Conservation (phyloP, 2,797 vertebrate species). For the Otus scops region DNA sequence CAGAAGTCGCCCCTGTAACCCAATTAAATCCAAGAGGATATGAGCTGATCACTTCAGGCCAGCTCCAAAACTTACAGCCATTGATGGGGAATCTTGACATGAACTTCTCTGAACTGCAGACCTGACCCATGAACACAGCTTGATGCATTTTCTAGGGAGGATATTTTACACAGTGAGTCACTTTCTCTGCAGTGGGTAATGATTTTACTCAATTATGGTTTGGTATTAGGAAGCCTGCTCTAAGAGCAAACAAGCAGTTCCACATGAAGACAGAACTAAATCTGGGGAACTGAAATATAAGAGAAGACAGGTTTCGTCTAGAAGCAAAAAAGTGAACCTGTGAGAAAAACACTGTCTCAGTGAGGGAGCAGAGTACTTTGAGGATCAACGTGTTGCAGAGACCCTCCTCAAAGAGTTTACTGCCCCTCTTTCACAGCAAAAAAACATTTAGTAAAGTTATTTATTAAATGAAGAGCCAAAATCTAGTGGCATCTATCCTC, state of each 20-base stretch:
- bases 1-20: conserved; percentile 26
- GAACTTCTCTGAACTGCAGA: neutral
- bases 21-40: conserved; percentile 45
- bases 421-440: neutral
- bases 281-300: neutral
- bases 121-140: neutral
- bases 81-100: neutral
- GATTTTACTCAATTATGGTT: neutral
- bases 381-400: rapidly evolving
- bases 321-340: neutral
- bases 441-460: neutral
- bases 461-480: neutral
- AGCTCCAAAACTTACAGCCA: neutral
- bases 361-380: neutral
- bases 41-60: neutral
- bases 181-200: neutral
- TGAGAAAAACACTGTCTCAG: neutral
- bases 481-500: neutral
- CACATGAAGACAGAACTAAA: neutral
- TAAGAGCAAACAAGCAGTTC: neutral
- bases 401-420: neutral
- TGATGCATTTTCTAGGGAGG: neutral
- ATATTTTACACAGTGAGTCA: neutral
- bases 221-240: neutral
- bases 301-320: neutral